A percentile compares a stretch with the other conserved stretches of the same genome.
Conservation (phyloP, 2,888 invertebrate genomes). For the Lithophane ornitopus region DNA sequence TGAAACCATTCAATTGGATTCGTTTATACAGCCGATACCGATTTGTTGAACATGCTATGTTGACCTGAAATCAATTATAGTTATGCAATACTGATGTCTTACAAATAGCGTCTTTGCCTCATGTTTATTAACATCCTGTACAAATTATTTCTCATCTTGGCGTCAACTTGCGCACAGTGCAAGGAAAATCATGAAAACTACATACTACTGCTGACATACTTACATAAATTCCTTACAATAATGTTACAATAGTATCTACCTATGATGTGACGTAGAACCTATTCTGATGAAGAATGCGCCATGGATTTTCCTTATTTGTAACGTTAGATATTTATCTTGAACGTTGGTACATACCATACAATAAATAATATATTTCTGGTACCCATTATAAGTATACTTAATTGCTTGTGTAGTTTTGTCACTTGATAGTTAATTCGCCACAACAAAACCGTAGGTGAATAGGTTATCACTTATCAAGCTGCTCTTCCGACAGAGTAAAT, state of each 20-base stretch:
- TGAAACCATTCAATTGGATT: conserved; percentile 21
- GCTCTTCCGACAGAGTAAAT: conserved; percentile 42
- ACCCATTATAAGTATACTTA: conserved; percentile 14
- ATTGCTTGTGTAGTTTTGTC: conserved; percentile 14
- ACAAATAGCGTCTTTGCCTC: conserved; percentile 24
- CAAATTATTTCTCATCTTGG: conserved; percentile 41
- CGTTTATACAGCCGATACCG: conserved; percentile 9
- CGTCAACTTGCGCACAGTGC: conserved; percentile 22
- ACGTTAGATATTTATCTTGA: background rate
- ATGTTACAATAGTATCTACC: background rate
- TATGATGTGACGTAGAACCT: background rate
- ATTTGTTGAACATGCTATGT: conserved; percentile 4
- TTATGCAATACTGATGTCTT: conserved; percentile 41
- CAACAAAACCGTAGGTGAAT: conserved; percentile 49
- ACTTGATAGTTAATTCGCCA: conserved; percentile 41
- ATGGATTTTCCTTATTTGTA: conserved; percentile 33
- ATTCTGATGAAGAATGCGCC: conserved; percentile 1
- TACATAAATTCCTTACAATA: conserved; percentile 10
- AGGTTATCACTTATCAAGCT: conserved; percentile 58
- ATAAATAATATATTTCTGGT: background rate
- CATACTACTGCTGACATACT: background rate
- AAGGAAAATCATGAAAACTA: conserved; percentile 37
- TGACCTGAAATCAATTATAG: conserved; percentile 23
- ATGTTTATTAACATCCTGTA: conserved; percentile 34
- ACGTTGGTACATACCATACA: background rate